These are phyloP conservation scores for Syngnathus acus DNA, from an alignment of 2,797 vertebrate species.

Conservation along the genomic window DNA sequence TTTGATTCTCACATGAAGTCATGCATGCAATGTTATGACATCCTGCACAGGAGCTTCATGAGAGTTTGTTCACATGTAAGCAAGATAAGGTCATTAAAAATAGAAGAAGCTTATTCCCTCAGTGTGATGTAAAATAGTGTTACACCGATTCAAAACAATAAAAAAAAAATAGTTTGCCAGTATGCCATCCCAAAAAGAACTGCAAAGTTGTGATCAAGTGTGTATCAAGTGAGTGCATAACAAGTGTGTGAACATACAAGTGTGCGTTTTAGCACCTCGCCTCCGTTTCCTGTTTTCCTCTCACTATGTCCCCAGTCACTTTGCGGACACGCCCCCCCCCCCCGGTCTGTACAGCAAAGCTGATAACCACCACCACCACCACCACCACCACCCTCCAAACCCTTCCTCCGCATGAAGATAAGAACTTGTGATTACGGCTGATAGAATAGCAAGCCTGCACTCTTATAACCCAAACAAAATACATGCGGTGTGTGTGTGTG, in stretches of 20 bases:
- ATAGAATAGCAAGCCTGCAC: slow-evolving; percentile 32
- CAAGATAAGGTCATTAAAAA: neutral
- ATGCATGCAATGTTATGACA: neutral
- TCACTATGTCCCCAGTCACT: slow-evolving; percentile 29
- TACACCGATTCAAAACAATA: neutral
- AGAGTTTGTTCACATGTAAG: neutral
- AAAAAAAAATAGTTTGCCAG: neutral
- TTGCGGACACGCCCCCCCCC: slow-evolving; percentile 23
- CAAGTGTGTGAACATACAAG: neutral
- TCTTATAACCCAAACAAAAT: slow-evolving; percentile 12
- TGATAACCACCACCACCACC: slow-evolving; percentile 52
- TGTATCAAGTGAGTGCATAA: neutral
- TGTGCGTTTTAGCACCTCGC: slow-evolving; percentile 18
- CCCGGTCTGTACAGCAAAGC: slow-evolving; percentile 30
- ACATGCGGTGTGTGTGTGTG: slow-evolving; percentile 17
- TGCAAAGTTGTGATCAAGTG: no score
- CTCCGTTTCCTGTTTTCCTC: slow-evolving; percentile 46
- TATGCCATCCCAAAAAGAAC: neutral
- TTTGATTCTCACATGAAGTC: neutral
- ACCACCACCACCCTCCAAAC: slow-evolving; percentile 2
- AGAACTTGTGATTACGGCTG: slow-evolving; percentile 50
- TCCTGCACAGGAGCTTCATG: neutral
- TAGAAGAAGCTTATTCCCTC: neutral
- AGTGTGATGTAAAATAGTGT: neutral
- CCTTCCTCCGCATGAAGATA: slow-evolving; percentile 53